Evolutionary conservation across 2,113 vertebrate species (phyloP).

Genomic region (Junco hyemalis): DNA sequence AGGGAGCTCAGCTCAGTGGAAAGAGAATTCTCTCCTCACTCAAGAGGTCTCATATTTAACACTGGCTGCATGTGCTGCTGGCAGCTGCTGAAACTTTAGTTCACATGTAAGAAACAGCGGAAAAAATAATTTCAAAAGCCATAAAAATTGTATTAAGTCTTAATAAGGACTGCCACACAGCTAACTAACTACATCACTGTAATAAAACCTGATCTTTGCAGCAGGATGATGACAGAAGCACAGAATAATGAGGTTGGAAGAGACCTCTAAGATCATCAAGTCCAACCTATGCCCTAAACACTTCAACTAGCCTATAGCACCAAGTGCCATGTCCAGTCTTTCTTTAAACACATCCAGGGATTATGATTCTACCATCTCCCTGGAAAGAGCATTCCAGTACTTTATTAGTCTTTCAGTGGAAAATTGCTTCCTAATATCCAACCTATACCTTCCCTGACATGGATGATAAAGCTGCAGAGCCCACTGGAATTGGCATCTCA

Average conservation of each 20-base stretch:
- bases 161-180: neutral
- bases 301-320: no score
- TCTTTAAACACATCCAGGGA: no score
- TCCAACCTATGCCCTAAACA: no score
- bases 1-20: neutral
- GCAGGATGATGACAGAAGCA: neutral
- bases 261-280: no score
- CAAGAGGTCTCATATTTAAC: neutral
- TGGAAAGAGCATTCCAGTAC: no score
- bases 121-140: neutral
- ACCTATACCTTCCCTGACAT: no score
- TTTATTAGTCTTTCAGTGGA: no score
- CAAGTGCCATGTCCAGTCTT: no score
- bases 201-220: neutral
- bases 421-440: no score
- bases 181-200: accelerated
- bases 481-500: neutral
- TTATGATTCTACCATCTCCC: no score
- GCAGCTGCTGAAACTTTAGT: neutral
- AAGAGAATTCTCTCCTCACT: neutral
- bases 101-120: neutral
- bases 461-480: neutral
- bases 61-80: neutral
- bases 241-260: no score
- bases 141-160: neutral